These are phyloP conservation scores for Myotis daubentonii DNA, from an alignment of 2,797 vertebrate genomes.

Conservation along the genomic window DNA sequence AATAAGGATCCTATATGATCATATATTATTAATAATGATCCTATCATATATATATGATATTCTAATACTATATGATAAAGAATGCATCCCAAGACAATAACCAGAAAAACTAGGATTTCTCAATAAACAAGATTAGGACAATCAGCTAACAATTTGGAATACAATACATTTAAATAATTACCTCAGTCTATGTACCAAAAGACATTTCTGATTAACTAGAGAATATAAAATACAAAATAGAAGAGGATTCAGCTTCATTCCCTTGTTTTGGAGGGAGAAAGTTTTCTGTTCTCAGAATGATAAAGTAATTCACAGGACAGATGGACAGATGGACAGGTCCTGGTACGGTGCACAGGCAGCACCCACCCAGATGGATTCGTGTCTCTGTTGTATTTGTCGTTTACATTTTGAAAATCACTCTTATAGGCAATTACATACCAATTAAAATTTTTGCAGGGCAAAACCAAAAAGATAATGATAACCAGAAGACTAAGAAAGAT, in stretches of 20 bases:
- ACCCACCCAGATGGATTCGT: neutral
- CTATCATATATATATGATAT: neutral
- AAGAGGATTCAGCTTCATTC: neutral
- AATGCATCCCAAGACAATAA: constrained; percentile 20
- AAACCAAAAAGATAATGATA: constrained; percentile 6
- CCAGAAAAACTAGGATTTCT: neutral
- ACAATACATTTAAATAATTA: constrained; percentile 31
- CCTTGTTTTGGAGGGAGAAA: neutral
- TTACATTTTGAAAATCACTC: constrained; percentile 45
- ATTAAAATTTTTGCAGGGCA: neutral
- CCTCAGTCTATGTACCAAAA: neutral
- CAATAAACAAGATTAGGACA: neutral
- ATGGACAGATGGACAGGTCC: neutral
- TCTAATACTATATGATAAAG: constrained; percentile 26
- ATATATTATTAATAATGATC: too few species aligned
- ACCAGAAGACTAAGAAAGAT: neutral
- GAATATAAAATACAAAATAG: constrained; percentile 48
- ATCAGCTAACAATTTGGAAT: neutral
- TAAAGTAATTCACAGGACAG: neutral
- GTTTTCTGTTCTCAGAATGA: neutral
- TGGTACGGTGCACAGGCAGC: accelerated
- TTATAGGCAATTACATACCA: neutral
- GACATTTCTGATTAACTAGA: constrained; percentile 9
- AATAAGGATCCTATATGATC: neutral
- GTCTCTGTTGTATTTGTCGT: too few species aligned